Conservation (phyloP, 2,113 vertebrate species). For the Paracanthobrama guichenoti region DNA sequence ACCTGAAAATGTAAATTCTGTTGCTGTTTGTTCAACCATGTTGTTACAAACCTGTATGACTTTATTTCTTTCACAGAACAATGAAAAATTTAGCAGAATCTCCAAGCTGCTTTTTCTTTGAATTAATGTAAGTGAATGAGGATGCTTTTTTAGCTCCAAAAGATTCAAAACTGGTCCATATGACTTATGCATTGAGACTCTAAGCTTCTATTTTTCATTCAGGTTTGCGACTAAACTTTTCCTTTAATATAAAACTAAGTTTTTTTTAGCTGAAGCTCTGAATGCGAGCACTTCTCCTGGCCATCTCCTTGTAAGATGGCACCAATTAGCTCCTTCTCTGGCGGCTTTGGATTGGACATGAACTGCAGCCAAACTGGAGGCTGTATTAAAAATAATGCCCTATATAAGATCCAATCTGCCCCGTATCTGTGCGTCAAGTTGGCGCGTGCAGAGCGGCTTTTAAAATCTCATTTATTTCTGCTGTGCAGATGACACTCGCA, state of each 20-base stretch:
- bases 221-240: background rate
- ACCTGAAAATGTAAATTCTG: background rate
- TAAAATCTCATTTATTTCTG: slow-evolving; percentile 64
- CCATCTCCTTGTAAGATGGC: slow-evolving; percentile 21
- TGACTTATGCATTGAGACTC: no score
- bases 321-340: slow-evolving; percentile 46
- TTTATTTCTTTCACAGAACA: background rate
- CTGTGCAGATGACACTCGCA: slow-evolving; percentile 59
- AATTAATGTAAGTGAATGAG: background rate
- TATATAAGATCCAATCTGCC: slow-evolving; percentile 57
- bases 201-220: background rate
- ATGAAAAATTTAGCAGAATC: background rate
- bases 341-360: slow-evolving; percentile 39
- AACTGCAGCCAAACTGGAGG: slow-evolving; percentile 49
- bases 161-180: background rate
- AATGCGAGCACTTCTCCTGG: background rate
- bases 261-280: slow-evolving; percentile 15
- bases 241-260: background rate
- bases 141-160: background rate
- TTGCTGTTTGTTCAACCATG: background rate
- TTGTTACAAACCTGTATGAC: background rate
- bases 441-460: slow-evolving; percentile 60
- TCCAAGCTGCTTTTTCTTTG: background rate
- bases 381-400: slow-evolving; percentile 64
- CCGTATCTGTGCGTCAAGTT: slow-evolving; percentile 53